Conservation (phyloP, 1,140 invertebrate genomes). For the Lucilia cuprina region DNA sequence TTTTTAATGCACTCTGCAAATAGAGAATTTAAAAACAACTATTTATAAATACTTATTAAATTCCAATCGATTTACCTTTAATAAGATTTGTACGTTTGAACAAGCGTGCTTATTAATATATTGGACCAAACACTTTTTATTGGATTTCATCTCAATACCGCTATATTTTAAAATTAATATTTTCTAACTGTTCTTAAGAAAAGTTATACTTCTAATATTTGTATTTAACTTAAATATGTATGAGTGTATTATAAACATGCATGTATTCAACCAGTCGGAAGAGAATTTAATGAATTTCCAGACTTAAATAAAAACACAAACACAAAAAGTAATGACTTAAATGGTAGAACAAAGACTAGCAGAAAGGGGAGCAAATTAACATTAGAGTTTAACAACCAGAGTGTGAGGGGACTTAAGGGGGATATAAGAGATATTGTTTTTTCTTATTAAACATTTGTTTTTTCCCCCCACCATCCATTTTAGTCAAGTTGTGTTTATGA, state of each 20-base stretch:
- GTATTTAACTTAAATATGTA: not conserved
- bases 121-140: too few relatives aligned
- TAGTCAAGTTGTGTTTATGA: conserved; percentile 7
- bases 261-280: conserved; percentile 38
- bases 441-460: not conserved
- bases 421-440: not conserved
- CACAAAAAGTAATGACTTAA: conserved; percentile 18
- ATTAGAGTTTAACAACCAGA: not conserved
- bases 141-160: too few relatives aligned
- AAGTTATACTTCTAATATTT: not conserved
- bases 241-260: not conserved
- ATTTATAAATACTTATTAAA: too few relatives aligned
- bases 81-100: too few relatives aligned
- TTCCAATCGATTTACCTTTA: too few relatives aligned
- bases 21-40: too few relatives aligned
- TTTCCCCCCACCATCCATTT: not conserved
- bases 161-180: too few relatives aligned
- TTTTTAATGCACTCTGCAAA: too few relatives aligned
- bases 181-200: too few relatives aligned
- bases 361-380: conserved; percentile 8
- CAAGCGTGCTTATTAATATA: too few relatives aligned
- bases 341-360: not conserved
- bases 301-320: conserved; percentile 23
- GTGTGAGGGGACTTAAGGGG: not conserved
- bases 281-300: conserved; percentile 41